Base-by-base conservation (phyloP, 2,113 vertebrate genomes). In the Columbina picui region DNA sequence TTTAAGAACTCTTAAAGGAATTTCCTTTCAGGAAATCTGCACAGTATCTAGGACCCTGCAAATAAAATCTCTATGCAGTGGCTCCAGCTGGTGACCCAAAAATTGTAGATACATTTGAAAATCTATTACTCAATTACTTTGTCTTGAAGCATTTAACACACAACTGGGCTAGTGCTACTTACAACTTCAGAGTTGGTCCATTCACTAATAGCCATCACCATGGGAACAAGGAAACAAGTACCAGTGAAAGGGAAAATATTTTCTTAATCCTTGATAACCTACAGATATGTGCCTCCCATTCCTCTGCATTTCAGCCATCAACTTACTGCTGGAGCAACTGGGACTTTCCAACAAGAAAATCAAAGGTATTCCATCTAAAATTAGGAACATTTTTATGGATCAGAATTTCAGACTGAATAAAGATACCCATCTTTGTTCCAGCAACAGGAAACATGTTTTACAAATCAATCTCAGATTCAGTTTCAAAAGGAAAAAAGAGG, bases 211-310 rank as follows among this genome's bases (percentile, higher is more conserved):
- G 49, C 14, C 56, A 89, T 90, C 77, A 78, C 83, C 73, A 94
- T 60, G 82, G 83, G 90, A 97, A 78, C 88, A 93, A 61, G 25
- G 74, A 84, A 92, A 85, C 67, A 70, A 84, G 71, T 36, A 87
- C 29, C n/a, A 88, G 34, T 15, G 25, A 84, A 27, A 91, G 12
- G 23, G 15, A 87, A 89, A 93, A 50, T 55, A 84, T 71, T 75
- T 77, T n/a, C 68, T 86, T 64, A 55, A 69, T 80, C 43, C 34
- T 75, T 76, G 47, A 81, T 87, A 89, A 39, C 19, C 68, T 23
- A 34, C 17, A 50, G 39, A 79, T 65, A 67, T 34, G 29, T 68
- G 14, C 10, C 53, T 56, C 34, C 67, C 27, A 69, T 60, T 30
- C 53, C 30, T 78, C 5, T 52, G 45, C 8, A 55, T 78, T 90